A percentile compares a stretch with the other conserved stretches of the same genome.
phyloP scores from a whole-genome alignment of 2,888 invertebrate genomes.

The Venustoraphidia nigricollis region DNA sequence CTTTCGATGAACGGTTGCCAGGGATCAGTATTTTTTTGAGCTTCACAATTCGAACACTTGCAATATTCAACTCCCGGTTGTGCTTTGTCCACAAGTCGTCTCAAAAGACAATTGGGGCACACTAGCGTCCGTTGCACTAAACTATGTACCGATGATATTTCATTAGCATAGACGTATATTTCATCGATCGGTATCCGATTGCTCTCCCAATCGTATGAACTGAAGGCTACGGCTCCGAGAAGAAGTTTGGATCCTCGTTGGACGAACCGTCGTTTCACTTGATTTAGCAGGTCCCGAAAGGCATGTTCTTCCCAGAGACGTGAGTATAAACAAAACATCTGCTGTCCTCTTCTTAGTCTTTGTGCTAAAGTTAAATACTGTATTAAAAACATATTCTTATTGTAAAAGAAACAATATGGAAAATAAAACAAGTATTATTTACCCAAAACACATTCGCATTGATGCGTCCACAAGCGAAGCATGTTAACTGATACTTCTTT shows the following conservation, averaged over 20 bases:
- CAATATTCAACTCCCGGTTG: conserved; percentile 32
- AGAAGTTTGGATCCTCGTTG: conserved; percentile 36
- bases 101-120: conserved; percentile 32
- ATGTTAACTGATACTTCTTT: conserved; percentile 32
- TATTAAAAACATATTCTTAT: too few species aligned
- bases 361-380: conserved; percentile 27
- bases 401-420: too few species aligned
- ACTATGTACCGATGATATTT: conserved; percentile 38
- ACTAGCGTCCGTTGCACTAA: conserved; percentile 35
- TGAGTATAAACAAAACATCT: conserved; percentile 44
- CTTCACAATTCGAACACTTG: conserved; percentile 21
- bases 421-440: too few species aligned
- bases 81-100: conserved; percentile 26
- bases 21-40: conserved; percentile 10
- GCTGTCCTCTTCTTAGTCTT: conserved; percentile 42
- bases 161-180: conserved; percentile 36
- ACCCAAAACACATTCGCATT: conserved; percentile 34
- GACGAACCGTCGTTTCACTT: conserved; percentile 26
- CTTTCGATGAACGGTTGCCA: conserved; percentile 72
- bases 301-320: conserved; percentile 46
- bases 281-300: conserved; percentile 33
- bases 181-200: conserved; percentile 40
- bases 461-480: conserved; percentile 35
- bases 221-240: conserved; percentile 35
- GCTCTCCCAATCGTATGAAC: conserved; percentile 43